Base-by-base conservation (phyloP, 2,888 invertebrate genomes). In the Parnassius apollo region DNA sequence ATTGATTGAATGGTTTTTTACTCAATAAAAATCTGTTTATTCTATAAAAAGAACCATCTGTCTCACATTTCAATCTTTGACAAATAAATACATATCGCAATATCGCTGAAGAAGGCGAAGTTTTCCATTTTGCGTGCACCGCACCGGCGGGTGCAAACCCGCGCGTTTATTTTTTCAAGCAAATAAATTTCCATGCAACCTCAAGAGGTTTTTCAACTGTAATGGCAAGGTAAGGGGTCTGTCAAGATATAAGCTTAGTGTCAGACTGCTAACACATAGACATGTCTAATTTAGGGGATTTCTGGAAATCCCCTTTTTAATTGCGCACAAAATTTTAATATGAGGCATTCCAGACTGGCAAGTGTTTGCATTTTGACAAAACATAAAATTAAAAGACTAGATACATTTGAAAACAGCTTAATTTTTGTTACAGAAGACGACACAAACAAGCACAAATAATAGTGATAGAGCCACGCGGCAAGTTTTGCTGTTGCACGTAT, bases 101-200 rank as follows among this genome's bases (percentile, higher is more conserved):
- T 87, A 82, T 86, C 73, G 76, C 81, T 70, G 76, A 83, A 81
- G 85, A 78, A 81, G 85, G 80, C 68, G 71, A 88, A 88, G 78
- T 88, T 88, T 84, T 72, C 73, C 76, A 74, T 83, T 80, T 80
- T 76, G 76, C 79, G 76, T 82, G 76, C 76, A 71, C 69, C 67
- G 70, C 71, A 70, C 68, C 68, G 70, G 70, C 64, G 60, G 57
- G 71, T 59, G 71, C 64, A 66, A 76, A 75, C 71, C 75, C 72
- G 64, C 42, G 48, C 59, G 52, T 57, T 57, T 71, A 70, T 79
- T 78, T 76, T 78, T 74, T 70, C 70, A 69, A 65, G 68, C 70
- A 71, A 72, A 75, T 74, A 71, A 72, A 75, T 75, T 76, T 73
- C 69, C 74, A 74, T 73, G 68, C 67, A 71, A 72, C 62, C 59